phyloP scores from a whole-genome alignment of 1,140 invertebrate genomes.

The Heliothis subflexa region DNA sequence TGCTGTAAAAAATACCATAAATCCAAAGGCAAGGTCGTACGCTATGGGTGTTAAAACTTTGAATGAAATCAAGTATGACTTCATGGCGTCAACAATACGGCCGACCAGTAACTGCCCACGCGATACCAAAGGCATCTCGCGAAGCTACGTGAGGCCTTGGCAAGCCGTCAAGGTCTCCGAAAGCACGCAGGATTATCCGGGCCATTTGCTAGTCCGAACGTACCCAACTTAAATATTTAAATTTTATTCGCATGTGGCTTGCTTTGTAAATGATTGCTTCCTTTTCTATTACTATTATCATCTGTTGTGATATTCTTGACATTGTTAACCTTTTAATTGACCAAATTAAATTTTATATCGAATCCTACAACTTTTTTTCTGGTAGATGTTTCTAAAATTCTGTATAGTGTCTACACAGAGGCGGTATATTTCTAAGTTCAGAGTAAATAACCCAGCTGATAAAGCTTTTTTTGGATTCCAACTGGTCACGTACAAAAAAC shows the following conservation, averaged over 20 bases:
- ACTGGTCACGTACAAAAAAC: conserved; percentile 33
- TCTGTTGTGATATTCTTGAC: conserved; percentile 6
- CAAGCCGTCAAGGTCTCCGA: conserved; percentile 68
- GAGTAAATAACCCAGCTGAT: conserved; percentile 36
- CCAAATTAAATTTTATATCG: background rate
- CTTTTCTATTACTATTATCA: conserved; percentile 35
- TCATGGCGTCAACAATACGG: conserved; percentile 14
- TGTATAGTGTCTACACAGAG: background rate
- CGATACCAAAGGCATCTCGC: conserved; percentile 31
- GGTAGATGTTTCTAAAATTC: background rate
- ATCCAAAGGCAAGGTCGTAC: conserved; percentile 6
- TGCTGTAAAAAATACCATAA: conserved; percentile 11
- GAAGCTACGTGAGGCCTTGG: conserved; percentile 71
- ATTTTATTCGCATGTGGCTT: conserved; percentile 36
- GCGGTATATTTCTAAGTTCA: conserved; percentile 6
- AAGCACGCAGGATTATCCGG: conserved; percentile 75
- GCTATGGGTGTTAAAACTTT: conserved; percentile 25
- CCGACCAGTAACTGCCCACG: conserved; percentile 40
- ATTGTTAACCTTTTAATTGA: background rate
- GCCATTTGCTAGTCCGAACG: conserved; percentile 67
- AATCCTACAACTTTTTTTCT: background rate
- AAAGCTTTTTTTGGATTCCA: conserved; percentile 32
- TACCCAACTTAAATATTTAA: conserved; percentile 49
- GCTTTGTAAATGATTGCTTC: conserved; percentile 42
- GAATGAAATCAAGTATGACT: conserved; percentile 46